A percentile compares a stretch with the other conserved stretches of the same genome.
Conservation (phyloP, 2,113 vertebrate genomes). For the Tragelaphus imberbis region DNA sequence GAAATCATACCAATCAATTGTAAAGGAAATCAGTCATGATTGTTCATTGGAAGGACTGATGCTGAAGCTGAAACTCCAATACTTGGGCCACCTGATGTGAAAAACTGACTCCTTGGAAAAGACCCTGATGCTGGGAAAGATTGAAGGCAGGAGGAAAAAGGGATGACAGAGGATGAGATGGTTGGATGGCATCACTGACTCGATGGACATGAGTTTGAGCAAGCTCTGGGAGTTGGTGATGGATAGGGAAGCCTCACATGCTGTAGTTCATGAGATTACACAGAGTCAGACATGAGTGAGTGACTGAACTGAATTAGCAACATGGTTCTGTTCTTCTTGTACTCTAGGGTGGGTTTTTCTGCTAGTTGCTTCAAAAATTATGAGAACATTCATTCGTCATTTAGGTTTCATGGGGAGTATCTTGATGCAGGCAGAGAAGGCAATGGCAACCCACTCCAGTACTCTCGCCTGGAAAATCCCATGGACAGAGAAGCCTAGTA, state of each 20-base stretch:
- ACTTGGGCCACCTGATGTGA: neutral
- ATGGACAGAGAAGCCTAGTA: no score
- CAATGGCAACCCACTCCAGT: no score
- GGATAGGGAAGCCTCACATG: neutral
- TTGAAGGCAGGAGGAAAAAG: neutral
- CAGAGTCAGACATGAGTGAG: neutral
- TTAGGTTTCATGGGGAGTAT: neutral
- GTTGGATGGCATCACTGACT: neutral
- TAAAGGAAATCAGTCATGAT: neutral
- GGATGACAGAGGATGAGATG: neutral
- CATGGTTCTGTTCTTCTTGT: neutral
- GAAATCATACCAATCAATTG: neutral
- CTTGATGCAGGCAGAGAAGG: neutral
- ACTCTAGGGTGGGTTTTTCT: neutral
- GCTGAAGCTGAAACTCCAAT: neutral
- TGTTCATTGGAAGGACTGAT: neutral
- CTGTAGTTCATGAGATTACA: neutral
- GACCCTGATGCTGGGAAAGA: neutral
- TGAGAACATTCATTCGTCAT: neutral
- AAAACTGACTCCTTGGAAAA: neutral
- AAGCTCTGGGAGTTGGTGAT: neutral
- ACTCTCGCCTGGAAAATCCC: no score
- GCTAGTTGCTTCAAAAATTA: neutral
- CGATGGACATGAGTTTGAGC: neutral
- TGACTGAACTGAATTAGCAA: neutral